Base-by-base conservation (phyloP, 2,113 vertebrate genomes). In the Mystacornis crossleyi region DNA sequence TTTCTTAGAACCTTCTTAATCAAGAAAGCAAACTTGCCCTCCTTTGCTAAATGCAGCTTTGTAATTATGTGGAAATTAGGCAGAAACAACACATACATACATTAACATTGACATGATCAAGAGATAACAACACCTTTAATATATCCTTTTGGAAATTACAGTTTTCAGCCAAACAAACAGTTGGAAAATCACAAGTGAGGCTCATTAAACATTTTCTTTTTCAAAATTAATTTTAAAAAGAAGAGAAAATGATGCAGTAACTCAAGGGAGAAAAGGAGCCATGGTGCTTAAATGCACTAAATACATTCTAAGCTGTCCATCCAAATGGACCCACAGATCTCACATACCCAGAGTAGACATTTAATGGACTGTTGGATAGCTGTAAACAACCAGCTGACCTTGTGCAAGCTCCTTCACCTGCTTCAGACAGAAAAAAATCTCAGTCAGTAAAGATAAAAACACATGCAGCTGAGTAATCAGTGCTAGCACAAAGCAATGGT, bases 31-130 rank as follows among this genome's bases (percentile, higher is more conserved):
- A 96, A 93, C 57, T 71, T 23, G 86, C 12, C 36, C 50, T 95
- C 80, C 70, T 94, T 94, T 95, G 47, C 86, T 89, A 96, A 86
- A 86, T 47, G 67, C 36, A 74, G 55, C 75, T 82, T 95, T 95
- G 88, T 93, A 95, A 92, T 92, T 90, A 84, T n/a, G 67, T 65
- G 65, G 58, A 79, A 94, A 90, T 4, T 20, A 95, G 47, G 77
- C 82, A 92, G 82, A 90, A 72, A 75, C 31, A 75, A 65, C 42
- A 53, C 33, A 78, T 62, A 64, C n/a, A 28, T 43, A 40, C 69
- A 58, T 95, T 83, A 91, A 89, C 54, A 47, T 17, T 66, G 53
- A 58, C 38, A 38, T 55, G 78, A 86, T 70, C 71, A 69, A 91
- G 88, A 79, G 47, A 64, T 62, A 93, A 90, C n/a, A 57, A 29